Conservation (phyloP, 2,113 vertebrate genomes). For the Phyllopteryx taeniolatus region DNA sequence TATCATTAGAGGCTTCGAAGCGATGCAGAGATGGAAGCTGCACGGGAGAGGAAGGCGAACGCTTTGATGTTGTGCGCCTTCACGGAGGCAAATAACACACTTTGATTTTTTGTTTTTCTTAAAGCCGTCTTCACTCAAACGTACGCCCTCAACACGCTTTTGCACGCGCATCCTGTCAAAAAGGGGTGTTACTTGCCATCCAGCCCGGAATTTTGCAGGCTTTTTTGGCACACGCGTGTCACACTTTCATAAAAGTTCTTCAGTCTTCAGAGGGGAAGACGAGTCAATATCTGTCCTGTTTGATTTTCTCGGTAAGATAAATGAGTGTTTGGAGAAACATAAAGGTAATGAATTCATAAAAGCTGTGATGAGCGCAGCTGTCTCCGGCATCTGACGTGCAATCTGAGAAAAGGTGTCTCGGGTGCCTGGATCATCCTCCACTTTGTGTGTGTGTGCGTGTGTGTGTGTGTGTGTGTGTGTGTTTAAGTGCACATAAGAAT, state of each 20-base stretch:
- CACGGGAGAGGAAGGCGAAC: conserved; percentile 24
- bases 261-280: conserved; percentile 29
- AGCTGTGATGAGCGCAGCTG: conserved; percentile 73
- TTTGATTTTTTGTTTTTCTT: conserved; percentile 56
- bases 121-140: conserved; percentile 38
- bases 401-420: conserved; percentile 64
- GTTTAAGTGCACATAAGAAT: conserved; percentile 2
- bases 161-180: conserved; percentile 26
- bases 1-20: conserved; percentile 62
- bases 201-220: conserved; percentile 27
- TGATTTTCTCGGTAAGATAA: conserved; percentile 61
- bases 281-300: conserved; percentile 51
- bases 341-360: conserved; percentile 75
- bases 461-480: conserved; percentile 11
- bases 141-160: conserved; percentile 14
- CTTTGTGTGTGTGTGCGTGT: conserved; percentile 11
- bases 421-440: conserved; percentile 51
- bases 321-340: conserved; percentile 68
- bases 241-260: conserved; percentile 26
- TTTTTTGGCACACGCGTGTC: conserved; percentile 39
- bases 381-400: conserved; percentile 67
- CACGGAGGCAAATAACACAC: conserved; percentile 66
- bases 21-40: conserved; percentile 39
- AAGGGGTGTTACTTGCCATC: conserved; percentile 26
- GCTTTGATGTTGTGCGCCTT: conserved; percentile 66